Base-by-base conservation (phyloP, 2,797 vertebrate genomes). In the Pygocentrus nattereri region DNA sequence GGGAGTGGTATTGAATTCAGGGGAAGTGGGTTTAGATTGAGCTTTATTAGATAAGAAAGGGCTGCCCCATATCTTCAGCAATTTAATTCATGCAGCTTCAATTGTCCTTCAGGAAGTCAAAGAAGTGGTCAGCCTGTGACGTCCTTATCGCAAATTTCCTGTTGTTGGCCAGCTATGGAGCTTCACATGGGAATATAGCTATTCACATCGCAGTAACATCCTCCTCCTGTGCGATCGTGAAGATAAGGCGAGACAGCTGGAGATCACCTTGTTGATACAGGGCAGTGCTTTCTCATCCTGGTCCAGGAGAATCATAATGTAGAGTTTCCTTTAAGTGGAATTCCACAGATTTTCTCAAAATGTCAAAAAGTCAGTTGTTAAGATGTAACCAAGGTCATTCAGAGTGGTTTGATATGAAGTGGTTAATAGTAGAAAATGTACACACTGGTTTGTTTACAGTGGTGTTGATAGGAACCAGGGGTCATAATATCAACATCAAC, bases 81-180 rank as follows among this genome's bases (percentile, higher is more conserved):
- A 31, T 49, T 77, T 58, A 76, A 77, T 75, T 76, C 76, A 82
- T 71, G 31, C 68, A 78, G 74, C 80, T 52, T 77, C 76, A 77
- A 72, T 72, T 73, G 80, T 56, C 68, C 68, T 78, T 78, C 49
- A 47, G 75, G 27, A 77, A 56, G 64, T 44, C 25, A 56, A 73
- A 34, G 68, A 76, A 78, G 68, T 58, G 49, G 80, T 64, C 58
- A 27, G 80, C 65, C 59, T 72, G 65, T 34, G 8, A 58, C 74
- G 78, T 54, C 56, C 76, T 82, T 72, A 82, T 82, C 80, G 18
- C 67, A 41, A 44, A 8, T 27, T 7, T n/a, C 52, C 61, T 19
- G 30, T 52, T 30, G 27, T 16, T 16, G 27, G 65, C 25, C 72
- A 59, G 34, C 38, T 1, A 31, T 52, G 30, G 38, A 31, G 62